Conservation (phyloP, 2,113 vertebrate species). For the Oostethus manadensis region DNA sequence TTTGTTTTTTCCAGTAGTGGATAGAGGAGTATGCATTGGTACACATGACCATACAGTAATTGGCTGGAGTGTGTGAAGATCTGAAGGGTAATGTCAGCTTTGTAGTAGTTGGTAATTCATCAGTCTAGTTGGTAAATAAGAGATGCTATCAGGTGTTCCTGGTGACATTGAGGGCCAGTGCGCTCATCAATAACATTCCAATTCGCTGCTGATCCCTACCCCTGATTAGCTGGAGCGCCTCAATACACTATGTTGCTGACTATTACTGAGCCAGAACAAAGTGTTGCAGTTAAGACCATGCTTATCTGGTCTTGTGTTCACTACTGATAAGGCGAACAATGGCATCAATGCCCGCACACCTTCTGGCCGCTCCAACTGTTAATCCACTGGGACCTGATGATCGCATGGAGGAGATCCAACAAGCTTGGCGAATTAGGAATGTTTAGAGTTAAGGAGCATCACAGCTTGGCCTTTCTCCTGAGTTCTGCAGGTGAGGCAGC, state of each 20-base stretch:
- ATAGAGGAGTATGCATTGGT: neutral
- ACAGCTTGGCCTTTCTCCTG: no score
- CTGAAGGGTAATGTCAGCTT: constrained; percentile 68
- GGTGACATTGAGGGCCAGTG: constrained; percentile 65
- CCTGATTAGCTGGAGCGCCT: constrained; percentile 70
- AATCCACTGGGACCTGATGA: constrained; percentile 45
- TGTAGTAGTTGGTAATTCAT: constrained; percentile 59
- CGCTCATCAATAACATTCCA: constrained; percentile 74
- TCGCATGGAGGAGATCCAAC: constrained; percentile 26
- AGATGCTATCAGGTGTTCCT: constrained; percentile 69
- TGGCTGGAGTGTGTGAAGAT: constrained; percentile 5
- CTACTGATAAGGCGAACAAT: constrained; percentile 37
- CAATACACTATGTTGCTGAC: constrained; percentile 64
- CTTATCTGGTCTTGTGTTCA: constrained; percentile 64
- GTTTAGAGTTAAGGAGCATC: no score
- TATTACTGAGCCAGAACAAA: constrained; percentile 53
- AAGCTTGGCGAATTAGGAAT: constrained; percentile 7
- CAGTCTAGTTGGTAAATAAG: constrained; percentile 71
- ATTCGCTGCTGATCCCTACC: constrained; percentile 68
- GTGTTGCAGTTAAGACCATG: constrained; percentile 34
- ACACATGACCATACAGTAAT: neutral
- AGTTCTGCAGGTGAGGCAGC: no score
- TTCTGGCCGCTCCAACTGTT: constrained; percentile 58
- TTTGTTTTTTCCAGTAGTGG: neutral
- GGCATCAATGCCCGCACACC: constrained; percentile 19